phyloP scores from a whole-genome alignment of 2,888 invertebrate species.

The Elegia similella region DNA sequence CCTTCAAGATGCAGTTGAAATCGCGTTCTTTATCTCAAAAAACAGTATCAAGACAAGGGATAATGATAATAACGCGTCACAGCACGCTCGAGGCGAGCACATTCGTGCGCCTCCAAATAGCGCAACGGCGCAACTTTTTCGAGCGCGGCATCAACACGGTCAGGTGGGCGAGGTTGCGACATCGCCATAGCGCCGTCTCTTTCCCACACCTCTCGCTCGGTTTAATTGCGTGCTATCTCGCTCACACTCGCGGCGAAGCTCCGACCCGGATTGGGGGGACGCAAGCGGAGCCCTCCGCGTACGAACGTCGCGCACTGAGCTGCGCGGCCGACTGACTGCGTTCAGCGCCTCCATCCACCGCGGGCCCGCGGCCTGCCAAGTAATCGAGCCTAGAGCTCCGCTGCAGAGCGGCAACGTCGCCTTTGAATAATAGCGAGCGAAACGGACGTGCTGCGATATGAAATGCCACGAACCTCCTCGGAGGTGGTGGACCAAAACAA shows the following conservation, averaged over 20 bases:
- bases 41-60: slow-evolving; percentile 55
- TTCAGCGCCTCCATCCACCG: slow-evolving; percentile 47
- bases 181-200: slow-evolving; percentile 68
- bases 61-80: slow-evolving; percentile 71
- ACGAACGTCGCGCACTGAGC: slow-evolving; percentile 80
- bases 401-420: slow-evolving; percentile 72
- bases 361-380: slow-evolving; percentile 44
- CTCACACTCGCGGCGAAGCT: slow-evolving; percentile 52
- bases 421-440: slow-evolving; percentile 61
- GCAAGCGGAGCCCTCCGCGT: slow-evolving; percentile 63
- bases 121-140: slow-evolving; percentile 82
- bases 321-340: slow-evolving; percentile 79
- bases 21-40: slow-evolving; percentile 47
- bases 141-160: slow-evolving; percentile 81
- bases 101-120: slow-evolving; percentile 80
- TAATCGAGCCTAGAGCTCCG: slow-evolving; percentile 55
- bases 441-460: slow-evolving; percentile 67
- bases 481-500: slow-evolving; percentile 78
- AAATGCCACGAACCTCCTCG: slow-evolving; percentile 72
- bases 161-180: slow-evolving; percentile 82
- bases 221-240: slow-evolving; percentile 49
- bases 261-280: slow-evolving; percentile 48
- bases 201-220: slow-evolving; percentile 40
- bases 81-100: slow-evolving; percentile 65
- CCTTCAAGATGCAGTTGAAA: slow-evolving; percentile 41